Evolutionary conservation across 2,797 vertebrate species (phyloP), one percentile per base, ranked within the genome.

Genomic region (Lacerta agilis): DNA sequence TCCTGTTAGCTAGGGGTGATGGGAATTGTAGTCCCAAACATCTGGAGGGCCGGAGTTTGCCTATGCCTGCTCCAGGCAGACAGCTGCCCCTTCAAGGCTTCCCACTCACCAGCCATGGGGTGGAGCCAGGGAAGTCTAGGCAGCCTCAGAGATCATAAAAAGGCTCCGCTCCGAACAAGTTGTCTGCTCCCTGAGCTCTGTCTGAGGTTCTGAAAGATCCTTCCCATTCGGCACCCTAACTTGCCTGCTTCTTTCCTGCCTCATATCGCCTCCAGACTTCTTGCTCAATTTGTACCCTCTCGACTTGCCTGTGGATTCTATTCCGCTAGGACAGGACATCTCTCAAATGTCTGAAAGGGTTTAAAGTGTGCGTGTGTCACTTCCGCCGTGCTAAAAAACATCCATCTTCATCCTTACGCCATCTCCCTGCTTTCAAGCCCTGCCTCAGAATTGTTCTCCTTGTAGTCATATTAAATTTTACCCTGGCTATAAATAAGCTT

Each of bases 381-480:
- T 77, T 77, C 25, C 23, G 29, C 10, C 25, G 29, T 41, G 10
- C 41, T 77, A 45, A 17, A 41, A 55, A 43, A 77, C 27, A 25
- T 71, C 45, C n/a, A 18, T 15, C 49, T 72, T 87, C 58, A 77
- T 61, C 27, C 29, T 25, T 25, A 3, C 13, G 17, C 20, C 25
- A 13, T 15, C 41, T 78, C 15, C 79, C 58, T 33, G 38, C 36
- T 64, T 73, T 82, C 86, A 41, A 23, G 36, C n/a, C 41, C 69
- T 55, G 17, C 58, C 45, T 55, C 67, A 8, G 7, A 64, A 73
- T 64, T n/a, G 55, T 41, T 81, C 61, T 73, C 38, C 67, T 87
- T 82, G 55, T 61, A 61, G 41, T 45, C 36, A 75, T 66, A 87
- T 87, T 36, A 80, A 80, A 64, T 80, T 18, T 61, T 80, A 23